A percentile compares a stretch with the other conserved stretches of the same genome.
Conservation (phyloP, 2,797 vertebrate genomes). For the Sebastes iracundus region DNA sequence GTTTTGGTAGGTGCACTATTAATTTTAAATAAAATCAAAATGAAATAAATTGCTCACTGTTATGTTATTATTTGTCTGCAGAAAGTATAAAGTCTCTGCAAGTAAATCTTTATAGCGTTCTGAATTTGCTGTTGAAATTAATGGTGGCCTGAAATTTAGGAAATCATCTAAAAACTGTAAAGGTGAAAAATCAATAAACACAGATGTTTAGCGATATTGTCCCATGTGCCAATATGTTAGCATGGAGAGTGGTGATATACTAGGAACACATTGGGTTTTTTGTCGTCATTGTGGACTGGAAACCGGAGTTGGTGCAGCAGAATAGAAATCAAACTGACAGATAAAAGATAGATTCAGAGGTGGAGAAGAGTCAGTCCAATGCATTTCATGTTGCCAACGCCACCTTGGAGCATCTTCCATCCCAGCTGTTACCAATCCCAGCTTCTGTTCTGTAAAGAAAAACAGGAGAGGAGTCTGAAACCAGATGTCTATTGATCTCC, state of each 20-base stretch:
- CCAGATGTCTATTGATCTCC: neutral
- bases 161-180: neutral
- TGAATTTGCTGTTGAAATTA: neutral
- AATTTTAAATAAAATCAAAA: neutral
- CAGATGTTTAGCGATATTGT: neutral
- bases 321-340: neutral
- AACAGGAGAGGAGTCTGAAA: neutral
- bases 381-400: neutral
- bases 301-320: neutral
- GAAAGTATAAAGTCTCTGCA: neutral
- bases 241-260: neutral
- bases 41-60: neutral
- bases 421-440: neutral
- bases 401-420: conserved; percentile 2
- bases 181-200: neutral
- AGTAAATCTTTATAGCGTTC: neutral
- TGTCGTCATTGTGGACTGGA: neutral
- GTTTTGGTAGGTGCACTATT: neutral
- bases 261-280: neutral
- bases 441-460: neutral
- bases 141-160: neutral
- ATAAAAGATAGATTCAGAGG: neutral
- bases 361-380: neutral
- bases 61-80: neutral
- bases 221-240: neutral